Conservation (phyloP, 2,888 invertebrate species). For the Drosophila borealis region DNA sequence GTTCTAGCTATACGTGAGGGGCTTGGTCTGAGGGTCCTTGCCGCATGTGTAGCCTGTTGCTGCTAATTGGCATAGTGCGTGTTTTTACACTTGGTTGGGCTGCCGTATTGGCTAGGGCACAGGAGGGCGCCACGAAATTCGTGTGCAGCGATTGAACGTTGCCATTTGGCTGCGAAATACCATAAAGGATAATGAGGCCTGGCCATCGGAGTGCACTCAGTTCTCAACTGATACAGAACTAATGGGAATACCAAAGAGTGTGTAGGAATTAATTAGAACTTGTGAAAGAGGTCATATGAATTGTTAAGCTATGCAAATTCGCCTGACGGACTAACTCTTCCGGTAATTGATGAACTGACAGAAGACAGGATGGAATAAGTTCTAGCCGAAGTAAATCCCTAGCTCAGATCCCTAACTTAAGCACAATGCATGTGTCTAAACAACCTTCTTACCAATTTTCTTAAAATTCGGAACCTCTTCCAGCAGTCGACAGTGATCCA, state of each 20-base stretch:
- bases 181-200: slow-evolving; percentile 30
- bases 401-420: too few species aligned
- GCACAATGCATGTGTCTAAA: too few species aligned
- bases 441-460: too few species aligned
- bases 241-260: slow-evolving; percentile 7
- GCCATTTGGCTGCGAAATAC: slow-evolving; percentile 38
- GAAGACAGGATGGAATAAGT: too few species aligned
- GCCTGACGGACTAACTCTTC: too few species aligned
- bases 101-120: background rate
- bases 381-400: too few species aligned
- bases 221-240: slow-evolving; percentile 35
- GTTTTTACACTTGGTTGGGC: slow-evolving; percentile 59
- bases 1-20: slow-evolving; percentile 27
- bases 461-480: too few species aligned
- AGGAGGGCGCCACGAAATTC: background rate
- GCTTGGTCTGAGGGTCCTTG: slow-evolving; percentile 23
- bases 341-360: too few species aligned
- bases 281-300: background rate
- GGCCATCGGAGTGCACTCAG: slow-evolving; percentile 15
- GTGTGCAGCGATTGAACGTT: slow-evolving; percentile 43
- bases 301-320: too few species aligned
- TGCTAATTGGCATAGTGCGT: slow-evolving; percentile 73
- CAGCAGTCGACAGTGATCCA: too few species aligned
- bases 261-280: background rate
- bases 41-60: slow-evolving; percentile 59